These are phyloP conservation scores for Lasioglossum calceatum DNA, from an alignment of 2,888 invertebrate species.

Conservation along the genomic window DNA sequence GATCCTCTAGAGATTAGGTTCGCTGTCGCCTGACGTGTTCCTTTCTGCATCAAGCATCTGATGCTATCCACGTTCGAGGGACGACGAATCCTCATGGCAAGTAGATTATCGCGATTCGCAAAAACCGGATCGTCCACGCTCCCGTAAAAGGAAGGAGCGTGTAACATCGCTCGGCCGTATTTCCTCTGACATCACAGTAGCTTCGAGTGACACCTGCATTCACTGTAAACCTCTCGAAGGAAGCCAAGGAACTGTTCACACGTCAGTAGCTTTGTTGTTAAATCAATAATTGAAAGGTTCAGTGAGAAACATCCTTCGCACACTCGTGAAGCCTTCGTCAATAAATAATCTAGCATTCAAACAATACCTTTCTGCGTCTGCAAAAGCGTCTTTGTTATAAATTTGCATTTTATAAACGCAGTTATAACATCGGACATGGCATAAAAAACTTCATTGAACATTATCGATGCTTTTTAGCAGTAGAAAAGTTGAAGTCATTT, in stretches of 20 bases:
- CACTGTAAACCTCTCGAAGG: conserved; percentile 13
- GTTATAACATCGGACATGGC: not conserved
- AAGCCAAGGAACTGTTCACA: conserved; percentile 16
- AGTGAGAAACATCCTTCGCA: not conserved
- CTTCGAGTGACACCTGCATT: conserved; percentile 24
- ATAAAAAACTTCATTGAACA: not conserved
- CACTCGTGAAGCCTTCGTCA: not conserved
- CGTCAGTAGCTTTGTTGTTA: not conserved
- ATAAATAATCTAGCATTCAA: not conserved
- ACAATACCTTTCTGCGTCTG: not conserved
- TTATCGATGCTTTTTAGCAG: not conserved
- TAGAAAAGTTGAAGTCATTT: not conserved
- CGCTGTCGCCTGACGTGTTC: not conserved
- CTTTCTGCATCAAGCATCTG: not conserved
- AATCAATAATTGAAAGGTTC: conserved; percentile 2
- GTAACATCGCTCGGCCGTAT: conserved; percentile 17
- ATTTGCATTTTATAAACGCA: not conserved
- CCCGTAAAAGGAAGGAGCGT: conserved; percentile 30
- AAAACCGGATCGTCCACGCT: conserved; percentile 30
- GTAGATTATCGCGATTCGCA: conserved; percentile 12
- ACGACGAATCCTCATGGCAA: conserved; percentile 16
- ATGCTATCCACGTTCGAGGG: not conserved
- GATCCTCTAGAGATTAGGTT: not conserved
- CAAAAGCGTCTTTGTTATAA: not conserved
- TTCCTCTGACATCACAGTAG: conserved; percentile 41